A percentile compares a stretch with the other conserved stretches of the same genome.
Evolutionary conservation across 2,888 invertebrate genomes (phyloP).

Genomic region (Coelogynopora nodosa): DNA sequence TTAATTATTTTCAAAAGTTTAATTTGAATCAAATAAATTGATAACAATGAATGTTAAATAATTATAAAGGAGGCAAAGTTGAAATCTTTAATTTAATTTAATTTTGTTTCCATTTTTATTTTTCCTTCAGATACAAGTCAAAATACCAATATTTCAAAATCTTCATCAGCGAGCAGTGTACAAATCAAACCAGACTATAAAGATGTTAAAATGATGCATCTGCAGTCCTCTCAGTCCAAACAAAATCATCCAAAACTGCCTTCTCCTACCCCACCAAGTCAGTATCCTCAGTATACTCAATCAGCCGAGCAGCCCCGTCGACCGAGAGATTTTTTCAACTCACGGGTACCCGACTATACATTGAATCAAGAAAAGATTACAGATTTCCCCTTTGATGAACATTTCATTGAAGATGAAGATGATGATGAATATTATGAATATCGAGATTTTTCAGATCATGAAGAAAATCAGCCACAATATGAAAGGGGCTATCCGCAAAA

Average conservation of each 20-base stretch:
- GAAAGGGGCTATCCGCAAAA: not conserved
- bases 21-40: too few relatives aligned
- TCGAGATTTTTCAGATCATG: not conserved
- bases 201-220: slow-evolving; percentile 3
- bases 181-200: slow-evolving; percentile 1
- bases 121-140: not conserved
- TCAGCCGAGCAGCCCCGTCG: not conserved
- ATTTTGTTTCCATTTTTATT: too few relatives aligned
- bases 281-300: not conserved
- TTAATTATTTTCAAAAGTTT: too few relatives aligned
- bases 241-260: not conserved
- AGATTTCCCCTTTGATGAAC: not conserved
- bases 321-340: not conserved
- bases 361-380: not conserved
- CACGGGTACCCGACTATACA: not conserved
- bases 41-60: too few relatives aligned
- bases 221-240: not conserved
- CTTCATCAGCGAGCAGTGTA: not conserved
- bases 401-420: not conserved
- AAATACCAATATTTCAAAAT: not conserved
- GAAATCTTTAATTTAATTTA: too few relatives aligned
- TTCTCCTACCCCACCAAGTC: not conserved
- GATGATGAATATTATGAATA: not conserved
- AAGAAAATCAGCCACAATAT: not conserved
- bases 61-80: too few relatives aligned